phyloP scores from a whole-genome alignment of 1,140 invertebrate genomes.

The Andrena cerasifolii region DNA sequence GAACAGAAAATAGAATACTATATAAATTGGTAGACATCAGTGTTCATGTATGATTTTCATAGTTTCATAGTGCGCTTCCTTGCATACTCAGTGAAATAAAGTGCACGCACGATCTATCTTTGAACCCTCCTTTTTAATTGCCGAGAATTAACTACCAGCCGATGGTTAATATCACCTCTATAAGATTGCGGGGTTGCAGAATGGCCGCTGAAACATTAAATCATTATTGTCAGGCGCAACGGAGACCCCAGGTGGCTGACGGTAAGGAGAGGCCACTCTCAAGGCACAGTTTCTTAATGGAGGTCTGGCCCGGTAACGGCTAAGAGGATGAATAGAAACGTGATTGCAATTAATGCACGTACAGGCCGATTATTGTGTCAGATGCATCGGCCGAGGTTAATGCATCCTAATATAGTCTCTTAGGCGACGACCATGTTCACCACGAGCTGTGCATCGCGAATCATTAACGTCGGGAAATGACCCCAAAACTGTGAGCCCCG shows the following conservation, averaged over 20 bases:
- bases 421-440: slow-evolving; percentile 15
- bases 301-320: slow-evolving; percentile 55
- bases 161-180: background rate
- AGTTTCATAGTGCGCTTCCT: no score
- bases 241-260: slow-evolving; percentile 6
- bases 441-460: background rate
- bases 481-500: background rate
- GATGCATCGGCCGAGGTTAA: slow-evolving; percentile 59
- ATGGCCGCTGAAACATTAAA: background rate
- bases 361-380: slow-evolving; percentile 66
- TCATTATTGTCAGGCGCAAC: slow-evolving; percentile 16
- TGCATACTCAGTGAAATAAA: no score
- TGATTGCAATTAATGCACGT: slow-evolving; percentile 68
- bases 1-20: no score
- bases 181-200: background rate
- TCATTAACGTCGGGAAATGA: slow-evolving; percentile 9
- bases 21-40: no score
- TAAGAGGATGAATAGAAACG: slow-evolving; percentile 63
- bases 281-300: slow-evolving; percentile 64
- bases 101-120: no score
- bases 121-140: no score
- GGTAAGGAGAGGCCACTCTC: slow-evolving; percentile 47
- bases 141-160: background rate
- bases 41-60: no score
- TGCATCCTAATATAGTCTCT: slow-evolving; percentile 66